Base-by-base conservation (phyloP, 2,888 invertebrate genomes). In the Pristionchus japonicus region DNA sequence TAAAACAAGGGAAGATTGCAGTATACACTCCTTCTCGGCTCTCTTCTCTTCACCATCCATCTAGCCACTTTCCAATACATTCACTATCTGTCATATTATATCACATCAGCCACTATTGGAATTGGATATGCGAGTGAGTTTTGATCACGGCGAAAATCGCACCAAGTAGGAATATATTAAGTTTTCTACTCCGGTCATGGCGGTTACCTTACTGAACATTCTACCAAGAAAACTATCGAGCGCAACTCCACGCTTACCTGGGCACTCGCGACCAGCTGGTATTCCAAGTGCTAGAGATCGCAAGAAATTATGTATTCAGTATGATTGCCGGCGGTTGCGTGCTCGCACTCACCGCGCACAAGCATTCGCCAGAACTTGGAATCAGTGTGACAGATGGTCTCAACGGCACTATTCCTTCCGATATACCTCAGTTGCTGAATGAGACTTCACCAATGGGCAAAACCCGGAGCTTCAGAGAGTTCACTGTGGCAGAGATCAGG, bases 181-280 rank as follows among this genome's bases (percentile, higher is more conserved):
- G 91, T 90, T 23, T 91, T 88, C 61, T 91, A 90, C 52, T 87
- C 89, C 52, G 91, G 91, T 13, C 85, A 90, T 47, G 91, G 91
- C 15, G 89, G 89, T 2, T 91, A 90, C 49, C 27, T 91, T 20
- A 90, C 90, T 13, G 89, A 90, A 34, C 91, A 91, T 47, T 90
- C 90, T 6, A 86, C 91, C 0, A 84, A 90, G 47, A 87, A 90
- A 84, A 90, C 89, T 15, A 89, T 91, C 20, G 90, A 89, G 47
- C 83, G 88, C n/a, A 91, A 91, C 64, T 89, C 89, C 3, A 88
- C 90, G 4, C 70, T 91, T 37, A 82, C 89, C 34, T 91, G 91
- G 91, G 89, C 89, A 4, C 82, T 91, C 15, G 90, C 88, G 0
- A 90, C 90, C 86, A 88, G 80, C 31, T 89, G 91, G 91, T 91